Evolutionary conservation across 64 coral and sea anemone genomes (phyloP).

Genomic region (Anthopleura sola): DNA sequence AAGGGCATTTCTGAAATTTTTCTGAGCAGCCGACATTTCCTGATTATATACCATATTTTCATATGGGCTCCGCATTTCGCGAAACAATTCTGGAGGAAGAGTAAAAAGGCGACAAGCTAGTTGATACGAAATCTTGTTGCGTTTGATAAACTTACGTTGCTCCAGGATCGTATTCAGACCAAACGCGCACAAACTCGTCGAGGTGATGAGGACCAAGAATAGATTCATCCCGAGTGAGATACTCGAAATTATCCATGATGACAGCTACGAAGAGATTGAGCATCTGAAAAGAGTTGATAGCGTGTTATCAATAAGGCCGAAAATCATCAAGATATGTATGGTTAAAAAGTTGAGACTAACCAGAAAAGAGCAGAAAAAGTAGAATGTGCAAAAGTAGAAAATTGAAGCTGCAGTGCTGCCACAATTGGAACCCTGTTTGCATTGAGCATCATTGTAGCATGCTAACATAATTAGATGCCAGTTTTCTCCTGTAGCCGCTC

Average conservation of each 20-base stretch:
- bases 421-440: slow-evolving; percentile 46
- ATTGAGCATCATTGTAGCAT: slow-evolving; percentile 71
- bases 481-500: slow-evolving; percentile 93
- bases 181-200: slow-evolving; percentile 96
- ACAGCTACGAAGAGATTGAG: slow-evolving; percentile 99
- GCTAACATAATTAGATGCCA: slow-evolving; percentile 91
- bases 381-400: slow-evolving; percentile 94
- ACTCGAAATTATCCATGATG: slow-evolving; percentile 99
- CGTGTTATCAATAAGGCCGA: not conserved
- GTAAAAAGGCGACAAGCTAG: no score
- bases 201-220: slow-evolving; percentile 96
- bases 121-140: no score
- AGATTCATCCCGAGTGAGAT: slow-evolving; percentile 94
- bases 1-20: no score
- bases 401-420: slow-evolving; percentile 86
- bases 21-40: no score
- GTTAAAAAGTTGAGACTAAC: slow-evolving; percentile 53
- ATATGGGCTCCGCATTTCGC: no score
- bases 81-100: no score
- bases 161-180: slow-evolving; percentile 95
- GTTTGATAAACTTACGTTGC: slow-evolving; percentile 79
- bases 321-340: no score
- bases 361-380: slow-evolving; percentile 98
- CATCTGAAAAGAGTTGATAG: slow-evolving; percentile 57
- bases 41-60: no score